phyloP scores from a whole-genome alignment of 2,888 invertebrate species.

The Oithona nana region DNA sequence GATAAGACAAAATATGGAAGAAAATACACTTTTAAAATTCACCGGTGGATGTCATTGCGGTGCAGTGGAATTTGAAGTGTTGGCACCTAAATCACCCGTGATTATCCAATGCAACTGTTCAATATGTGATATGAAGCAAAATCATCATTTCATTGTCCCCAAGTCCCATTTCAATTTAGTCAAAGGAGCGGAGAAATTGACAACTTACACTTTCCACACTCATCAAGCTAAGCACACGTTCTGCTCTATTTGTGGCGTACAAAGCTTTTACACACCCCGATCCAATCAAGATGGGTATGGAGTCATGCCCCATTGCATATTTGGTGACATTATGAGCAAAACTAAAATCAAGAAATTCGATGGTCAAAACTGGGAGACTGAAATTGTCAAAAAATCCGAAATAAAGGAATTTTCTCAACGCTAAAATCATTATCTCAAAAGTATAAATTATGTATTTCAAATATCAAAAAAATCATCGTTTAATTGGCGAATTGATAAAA shows the following conservation, averaged over 20 bases:
- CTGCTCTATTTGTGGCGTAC: conserved; percentile 34
- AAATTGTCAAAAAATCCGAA: background rate
- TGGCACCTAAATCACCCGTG: conserved; percentile 26
- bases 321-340: conserved; percentile 26
- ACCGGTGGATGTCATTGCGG: conserved; percentile 33
- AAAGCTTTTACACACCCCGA: conserved; percentile 34
- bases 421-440: background rate
- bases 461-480: background rate
- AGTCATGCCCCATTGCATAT: conserved; percentile 28
- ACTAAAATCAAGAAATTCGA: conserved; percentile 25
- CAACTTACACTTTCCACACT: conserved; percentile 32
- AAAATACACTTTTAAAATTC: conserved; percentile 24
- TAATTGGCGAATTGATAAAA: background rate
- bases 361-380: conserved; percentile 28
- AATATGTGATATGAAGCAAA: conserved; percentile 34
- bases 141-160: conserved; percentile 32
- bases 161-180: conserved; percentile 27
- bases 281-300: conserved; percentile 33
- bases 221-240: conserved; percentile 31
- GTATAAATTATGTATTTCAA: background rate
- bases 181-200: conserved; percentile 28
- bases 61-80: conserved; percentile 28
- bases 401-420: background rate
- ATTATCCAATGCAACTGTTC: conserved; percentile 32
- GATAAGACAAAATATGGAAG: too few relatives aligned